Conservation (phyloP, 37 sponge, comb jelly and placozoan genomes). For the Petrosia ficiformis region DNA sequence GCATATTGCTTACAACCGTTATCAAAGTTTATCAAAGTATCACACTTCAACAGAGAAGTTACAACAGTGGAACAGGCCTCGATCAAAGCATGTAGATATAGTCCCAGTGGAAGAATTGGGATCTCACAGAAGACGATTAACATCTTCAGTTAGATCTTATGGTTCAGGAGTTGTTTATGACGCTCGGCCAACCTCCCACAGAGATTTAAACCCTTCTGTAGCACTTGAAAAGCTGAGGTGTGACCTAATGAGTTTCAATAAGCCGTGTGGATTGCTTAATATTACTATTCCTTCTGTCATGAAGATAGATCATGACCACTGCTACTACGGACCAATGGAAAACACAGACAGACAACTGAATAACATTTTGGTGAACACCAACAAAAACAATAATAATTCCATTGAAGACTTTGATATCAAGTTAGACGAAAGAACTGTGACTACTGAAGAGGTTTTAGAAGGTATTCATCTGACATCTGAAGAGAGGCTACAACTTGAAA, state of each 20-base stretch:
- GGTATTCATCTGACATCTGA: neutral
- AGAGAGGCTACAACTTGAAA: neutral
- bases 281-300: slow-evolving; percentile 26
- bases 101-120: neutral
- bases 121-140: slow-evolving; percentile 4
- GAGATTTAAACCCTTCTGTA: neutral
- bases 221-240: slow-evolving; percentile 21
- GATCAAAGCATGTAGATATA: slow-evolving; percentile 16
- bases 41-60: slow-evolving; percentile 19
- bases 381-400: no score
- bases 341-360: neutral
- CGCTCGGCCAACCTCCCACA: slow-evolving; percentile 14
- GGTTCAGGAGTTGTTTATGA: slow-evolving; percentile 4
- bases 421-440: slow-evolving; percentile 3
- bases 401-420: no score
- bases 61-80: slow-evolving; percentile 41
- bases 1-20: slow-evolving; percentile 20
- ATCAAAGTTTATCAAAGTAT: neutral
- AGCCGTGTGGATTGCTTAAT: slow-evolving; percentile 22
- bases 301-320: slow-evolving; percentile 26
- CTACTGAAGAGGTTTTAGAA: neutral
- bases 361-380: no score
- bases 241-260: slow-evolving; percentile 16
- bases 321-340: slow-evolving; percentile 5
- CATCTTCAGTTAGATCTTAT: neutral